Evolutionary conservation across 1,140 invertebrate species (phyloP).

Genomic region (Penaeus japonicus): DNA sequence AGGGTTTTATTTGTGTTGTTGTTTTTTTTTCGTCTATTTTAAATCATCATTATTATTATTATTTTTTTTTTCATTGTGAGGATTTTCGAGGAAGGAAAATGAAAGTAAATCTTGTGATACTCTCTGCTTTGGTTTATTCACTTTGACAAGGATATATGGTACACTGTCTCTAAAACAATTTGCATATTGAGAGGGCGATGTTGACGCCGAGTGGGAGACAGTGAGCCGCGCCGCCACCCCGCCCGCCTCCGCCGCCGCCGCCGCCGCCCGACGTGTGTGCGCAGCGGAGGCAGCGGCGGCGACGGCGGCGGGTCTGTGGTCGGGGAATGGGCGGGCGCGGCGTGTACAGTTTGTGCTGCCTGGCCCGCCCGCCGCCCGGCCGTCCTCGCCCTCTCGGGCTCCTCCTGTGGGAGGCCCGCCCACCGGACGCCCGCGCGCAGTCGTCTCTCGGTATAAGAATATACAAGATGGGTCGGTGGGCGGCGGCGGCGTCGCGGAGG

Average conservation of each 20-base stretch:
- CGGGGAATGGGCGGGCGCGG: background rate
- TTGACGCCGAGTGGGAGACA: conserved; percentile 51
- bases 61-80: too few relatives aligned
- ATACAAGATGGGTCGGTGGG: background rate
- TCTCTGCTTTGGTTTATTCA: conserved; percentile 59
- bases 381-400: conserved; percentile 10
- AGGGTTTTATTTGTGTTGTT: too few relatives aligned
- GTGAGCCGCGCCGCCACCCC: conserved; percentile 22
- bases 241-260: background rate
- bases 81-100: too few relatives aligned
- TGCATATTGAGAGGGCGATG: conserved; percentile 56
- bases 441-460: conserved; percentile 26
- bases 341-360: conserved; percentile 51
- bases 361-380: conserved; percentile 13
- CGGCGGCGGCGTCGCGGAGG: background rate
- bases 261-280: background rate
- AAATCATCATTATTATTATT: too few relatives aligned
- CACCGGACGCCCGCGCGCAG: conserved; percentile 1
- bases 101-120: background rate
- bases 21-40: too few relatives aligned
- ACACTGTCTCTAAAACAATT: conserved; percentile 58
- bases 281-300: background rate
- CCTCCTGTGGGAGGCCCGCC: background rate
- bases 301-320: background rate
- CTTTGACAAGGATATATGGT: conserved; percentile 59